Percentiles rank a stretch among this genome's conserved stretches.
Evolutionary conservation across 2,113 vertebrate genomes (phyloP).

Genomic region (Dicaeum eximium): DNA sequence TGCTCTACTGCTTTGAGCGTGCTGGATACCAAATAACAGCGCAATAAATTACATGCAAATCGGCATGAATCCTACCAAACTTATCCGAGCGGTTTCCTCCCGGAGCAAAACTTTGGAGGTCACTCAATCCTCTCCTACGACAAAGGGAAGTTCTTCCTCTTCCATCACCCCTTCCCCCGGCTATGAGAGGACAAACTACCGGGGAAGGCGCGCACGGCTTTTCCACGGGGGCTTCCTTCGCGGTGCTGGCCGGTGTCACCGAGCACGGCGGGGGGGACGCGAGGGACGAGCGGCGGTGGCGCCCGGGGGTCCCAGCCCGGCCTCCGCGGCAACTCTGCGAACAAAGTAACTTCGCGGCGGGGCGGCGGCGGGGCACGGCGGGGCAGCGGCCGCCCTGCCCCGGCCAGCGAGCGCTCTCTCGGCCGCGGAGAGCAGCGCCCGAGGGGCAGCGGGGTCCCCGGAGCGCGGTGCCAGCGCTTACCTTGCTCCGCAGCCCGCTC

Average conservation of each 20-base stretch:
- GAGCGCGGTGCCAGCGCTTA: neutral
- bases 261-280: neutral
- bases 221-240: neutral
- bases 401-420: neutral
- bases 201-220: neutral
- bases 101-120: slow-evolving; percentile 48
- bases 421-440: neutral
- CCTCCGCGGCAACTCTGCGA: slow-evolving; percentile 24
- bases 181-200: neutral
- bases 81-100: neutral
- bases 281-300: neutral
- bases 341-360: slow-evolving; percentile 53
- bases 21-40: neutral
- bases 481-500: neutral
- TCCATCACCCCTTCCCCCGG: neutral
- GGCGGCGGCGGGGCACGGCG: neutral
- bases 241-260: neutral
- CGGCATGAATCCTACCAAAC: neutral
- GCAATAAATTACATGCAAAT: neutral
- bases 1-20: neutral
- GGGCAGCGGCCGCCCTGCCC: neutral
- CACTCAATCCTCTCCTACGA: neutral
- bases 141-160: slow-evolving; percentile 29
- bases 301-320: neutral
- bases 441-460: neutral